Percentiles rank a stretch among this genome's conserved stretches.
Conservation (phyloP, 2,113 vertebrate genomes). For the Ascaphus truei region DNA sequence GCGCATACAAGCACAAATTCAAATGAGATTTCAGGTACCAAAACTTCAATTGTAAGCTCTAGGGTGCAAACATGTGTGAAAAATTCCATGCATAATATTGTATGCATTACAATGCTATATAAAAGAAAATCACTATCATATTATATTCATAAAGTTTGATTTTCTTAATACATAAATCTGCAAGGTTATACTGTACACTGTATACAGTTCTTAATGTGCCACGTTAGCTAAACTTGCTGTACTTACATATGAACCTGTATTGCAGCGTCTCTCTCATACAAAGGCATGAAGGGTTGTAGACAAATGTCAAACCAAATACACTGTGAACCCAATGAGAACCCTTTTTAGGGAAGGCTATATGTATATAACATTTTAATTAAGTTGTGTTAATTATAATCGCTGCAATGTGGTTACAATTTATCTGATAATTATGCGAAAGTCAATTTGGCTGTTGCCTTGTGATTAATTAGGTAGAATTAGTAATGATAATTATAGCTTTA, state of each 20-base stretch:
- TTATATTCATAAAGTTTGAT: neutral
- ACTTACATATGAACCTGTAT: no score
- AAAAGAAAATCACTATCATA: neutral
- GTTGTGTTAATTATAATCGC: slow-evolving; percentile 81
- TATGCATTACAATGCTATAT: neutral
- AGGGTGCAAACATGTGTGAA: no score
- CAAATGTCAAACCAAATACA: slow-evolving; percentile 14
- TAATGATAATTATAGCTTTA: slow-evolving; percentile 79
- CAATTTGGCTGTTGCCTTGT: slow-evolving; percentile 78
- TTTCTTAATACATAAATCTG: neutral
- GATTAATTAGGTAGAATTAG: slow-evolving; percentile 83
- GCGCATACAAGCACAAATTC: no score
- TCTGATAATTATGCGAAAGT: slow-evolving; percentile 82
- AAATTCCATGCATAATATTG: neutral
- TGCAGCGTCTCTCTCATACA: neutral
- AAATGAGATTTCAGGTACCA: no score
- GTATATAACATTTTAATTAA: slow-evolving; percentile 82
- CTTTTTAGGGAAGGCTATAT: slow-evolving; percentile 64
- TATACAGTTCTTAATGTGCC: no score
- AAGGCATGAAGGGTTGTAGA: neutral
- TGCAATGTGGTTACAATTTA: slow-evolving; percentile 79
- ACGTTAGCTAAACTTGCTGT: no score
- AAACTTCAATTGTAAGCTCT: no score
- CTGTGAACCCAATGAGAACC: slow-evolving; percentile 63
- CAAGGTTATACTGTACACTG: neutral